A percentile compares a stretch with the other conserved stretches of the same genome.
Evolutionary conservation across 2,113 vertebrate species (phyloP).

Genomic region (Gambusia affinis): DNA sequence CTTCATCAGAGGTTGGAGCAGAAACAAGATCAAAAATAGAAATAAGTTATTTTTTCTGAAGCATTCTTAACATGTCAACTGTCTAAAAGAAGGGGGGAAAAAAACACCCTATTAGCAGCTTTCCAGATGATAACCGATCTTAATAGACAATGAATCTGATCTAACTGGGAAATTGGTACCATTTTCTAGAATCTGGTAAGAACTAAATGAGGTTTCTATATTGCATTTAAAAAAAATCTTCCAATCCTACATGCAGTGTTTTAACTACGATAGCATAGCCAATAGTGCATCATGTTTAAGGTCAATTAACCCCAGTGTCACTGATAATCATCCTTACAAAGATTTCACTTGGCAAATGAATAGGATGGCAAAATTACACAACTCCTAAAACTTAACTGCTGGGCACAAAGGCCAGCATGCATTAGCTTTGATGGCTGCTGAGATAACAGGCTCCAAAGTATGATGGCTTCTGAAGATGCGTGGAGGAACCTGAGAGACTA

Average conservation of each 20-base stretch:
- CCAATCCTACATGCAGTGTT: constrained; percentile 10
- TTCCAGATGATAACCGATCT: neutral
- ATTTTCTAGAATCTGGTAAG: constrained; percentile 9
- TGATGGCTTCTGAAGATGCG: constrained; percentile 51
- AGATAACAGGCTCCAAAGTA: constrained; percentile 43
- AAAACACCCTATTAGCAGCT: neutral
- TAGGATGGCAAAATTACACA: constrained; percentile 27
- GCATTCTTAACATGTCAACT: neutral
- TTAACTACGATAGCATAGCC: constrained; percentile 45
- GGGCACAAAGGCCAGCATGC: constrained; percentile 17
- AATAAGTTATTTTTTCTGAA: constrained; percentile 1
- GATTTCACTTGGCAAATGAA: constrained; percentile 57
- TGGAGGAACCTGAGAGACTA: constrained; percentile 41
- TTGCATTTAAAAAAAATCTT: constrained; percentile 9
- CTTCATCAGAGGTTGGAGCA: neutral
- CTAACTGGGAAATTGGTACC: neutral
- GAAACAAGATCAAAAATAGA: neutral
- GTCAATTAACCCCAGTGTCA: constrained; percentile 54
- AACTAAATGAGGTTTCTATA: constrained; percentile 1
- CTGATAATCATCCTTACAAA: constrained; percentile 42
- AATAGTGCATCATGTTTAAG: constrained; percentile 44
- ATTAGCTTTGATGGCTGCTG: constrained; percentile 56
- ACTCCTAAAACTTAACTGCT: constrained; percentile 36
- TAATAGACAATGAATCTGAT: neutral
- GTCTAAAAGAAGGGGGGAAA: neutral